These are phyloP conservation scores for Hoplias malabaricus DNA, from an alignment of 2,113 vertebrate species.

Conservation along the genomic window DNA sequence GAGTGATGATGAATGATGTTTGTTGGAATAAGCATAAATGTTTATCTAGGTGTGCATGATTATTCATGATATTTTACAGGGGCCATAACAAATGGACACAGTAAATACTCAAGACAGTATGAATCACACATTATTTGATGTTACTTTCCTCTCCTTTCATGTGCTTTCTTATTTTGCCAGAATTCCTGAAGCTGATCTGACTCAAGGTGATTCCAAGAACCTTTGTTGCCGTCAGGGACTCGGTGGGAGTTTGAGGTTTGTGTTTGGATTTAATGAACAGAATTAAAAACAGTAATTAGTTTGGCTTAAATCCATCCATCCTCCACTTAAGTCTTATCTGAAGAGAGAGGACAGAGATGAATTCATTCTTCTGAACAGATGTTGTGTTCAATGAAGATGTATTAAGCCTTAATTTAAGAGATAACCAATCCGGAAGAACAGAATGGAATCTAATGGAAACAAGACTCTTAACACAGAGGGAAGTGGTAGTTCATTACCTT, in stretches of 20 bases:
- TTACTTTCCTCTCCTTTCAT: too few species aligned
- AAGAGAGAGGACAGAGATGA: neutral
- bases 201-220: neutral
- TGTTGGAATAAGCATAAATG: too few species aligned
- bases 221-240: neutral
- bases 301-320: neutral
- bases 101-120: too few species aligned
- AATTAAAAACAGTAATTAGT: neutral
- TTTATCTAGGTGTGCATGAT: too few species aligned
- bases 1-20: too few species aligned
- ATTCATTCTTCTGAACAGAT: neutral
- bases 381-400: neutral
- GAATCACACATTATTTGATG: too few species aligned
- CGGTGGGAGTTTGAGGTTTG: too few species aligned
- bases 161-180: neutral
- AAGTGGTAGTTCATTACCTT: neutral
- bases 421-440: neutral
- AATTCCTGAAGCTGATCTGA: neutral
- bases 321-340: neutral
- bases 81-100: too few species aligned
- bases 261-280: neutral
- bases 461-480: neutral
- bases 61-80: too few species aligned
- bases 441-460: conserved; percentile 17
- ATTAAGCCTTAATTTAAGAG: conserved; percentile 2